Evolutionary conservation across 2,797 vertebrate genomes (phyloP).

Genomic region (Artibeus jamaicensis): DNA sequence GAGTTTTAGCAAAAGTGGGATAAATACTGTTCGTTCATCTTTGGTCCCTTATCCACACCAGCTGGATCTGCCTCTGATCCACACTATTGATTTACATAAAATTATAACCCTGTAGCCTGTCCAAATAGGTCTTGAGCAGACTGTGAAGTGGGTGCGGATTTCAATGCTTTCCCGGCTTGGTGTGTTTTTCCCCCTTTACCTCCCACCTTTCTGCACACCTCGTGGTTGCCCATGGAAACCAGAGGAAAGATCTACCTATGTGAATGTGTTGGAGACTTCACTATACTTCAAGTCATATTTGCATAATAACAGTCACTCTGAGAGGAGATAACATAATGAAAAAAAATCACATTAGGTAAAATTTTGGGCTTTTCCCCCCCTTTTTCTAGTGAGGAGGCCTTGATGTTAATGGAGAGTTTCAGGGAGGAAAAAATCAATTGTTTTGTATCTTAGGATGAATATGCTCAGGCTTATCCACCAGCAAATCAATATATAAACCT

Average conservation of each 20-base stretch:
- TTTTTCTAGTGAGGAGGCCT: not conserved
- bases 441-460: not conserved
- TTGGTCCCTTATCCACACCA: not conserved
- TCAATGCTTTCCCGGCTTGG: not conserved
- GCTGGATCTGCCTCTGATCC: not conserved
- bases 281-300: not conserved
- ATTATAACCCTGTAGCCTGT: not conserved
- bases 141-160: not conserved
- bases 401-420: constrained; percentile 4
- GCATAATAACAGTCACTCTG: not conserved
- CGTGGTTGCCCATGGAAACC: not conserved
- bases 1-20: not conserved
- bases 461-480: not conserved
- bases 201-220: not conserved
- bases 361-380: not conserved
- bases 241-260: not conserved
- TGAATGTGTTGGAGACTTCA: not conserved
- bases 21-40: not conserved
- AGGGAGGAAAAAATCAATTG: not conserved
- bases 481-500: constrained; percentile 61
- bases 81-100: not conserved
- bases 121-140: not conserved
- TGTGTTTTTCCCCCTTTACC: not conserved
- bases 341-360: not conserved
- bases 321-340: not conserved